Evolutionary conservation across 2,797 vertebrate species (phyloP), one percentile per base, ranked within the genome.

Genomic region (Chaetophractus vellerosus): DNA sequence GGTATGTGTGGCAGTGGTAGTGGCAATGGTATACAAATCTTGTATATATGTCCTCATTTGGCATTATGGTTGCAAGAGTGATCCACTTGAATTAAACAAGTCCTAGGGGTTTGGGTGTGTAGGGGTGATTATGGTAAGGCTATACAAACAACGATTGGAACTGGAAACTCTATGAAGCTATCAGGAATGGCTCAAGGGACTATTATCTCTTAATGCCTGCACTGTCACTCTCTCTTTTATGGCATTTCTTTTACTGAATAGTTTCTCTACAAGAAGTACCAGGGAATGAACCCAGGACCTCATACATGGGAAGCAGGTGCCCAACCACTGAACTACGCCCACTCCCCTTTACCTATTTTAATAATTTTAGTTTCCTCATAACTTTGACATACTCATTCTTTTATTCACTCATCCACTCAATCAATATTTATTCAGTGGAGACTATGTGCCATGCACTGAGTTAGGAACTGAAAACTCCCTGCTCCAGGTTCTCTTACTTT

Each of bases 351-450:
- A 38, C 38, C 38, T 38, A 6, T 38, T 38, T 3, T 38, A 38
- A 66, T 55, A 90, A 36, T 91, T 96, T 86, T 80, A 88, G n/a
- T 9, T 74, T 31, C 28, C 55, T 81, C 9, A 94, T 90, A 81
- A 48, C 57, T 95, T 85, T 64, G 90, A 64, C 14, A 69, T 83
- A 16, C 23, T 55, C 26, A 66, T 91, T 93, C 33, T 26, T 84
- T 85, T 92, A 84, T 84, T 93, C 48, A 76, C 72, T 93, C 52
- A 61, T 61, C 0, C 24, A 93, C 26, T 87, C 36, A 85, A 61
- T 10, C 86, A 95, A 64, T 95, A 26, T 88, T 86, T 63, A 80
- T 61, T 90, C 76, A 91, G 52, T 87, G 50, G 36, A 74, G 83
- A 28, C 41, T 94, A 36, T 90, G 18, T 94, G 36, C 10, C 4